A percentile compares a stretch with the other conserved stretches of the same genome.
Conservation (phyloP, 2,797 vertebrate species). For the Chloroceryle amazona region DNA sequence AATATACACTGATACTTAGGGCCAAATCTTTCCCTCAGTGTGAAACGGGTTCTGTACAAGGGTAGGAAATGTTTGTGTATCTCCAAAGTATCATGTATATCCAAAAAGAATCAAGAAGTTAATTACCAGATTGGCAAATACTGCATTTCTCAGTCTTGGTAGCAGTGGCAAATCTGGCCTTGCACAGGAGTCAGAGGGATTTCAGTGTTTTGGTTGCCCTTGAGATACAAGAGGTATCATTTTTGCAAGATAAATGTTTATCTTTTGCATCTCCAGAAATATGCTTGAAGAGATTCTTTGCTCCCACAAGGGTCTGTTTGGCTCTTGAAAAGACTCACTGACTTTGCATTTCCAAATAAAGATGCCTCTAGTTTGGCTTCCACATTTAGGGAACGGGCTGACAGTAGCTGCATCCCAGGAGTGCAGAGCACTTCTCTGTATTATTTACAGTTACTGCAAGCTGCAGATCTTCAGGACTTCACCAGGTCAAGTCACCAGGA, state of each 20-base stretch:
- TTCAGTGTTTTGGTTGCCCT: background rate
- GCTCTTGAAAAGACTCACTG: background rate
- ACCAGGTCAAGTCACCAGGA: background rate
- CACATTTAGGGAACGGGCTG: background rate
- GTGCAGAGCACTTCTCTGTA: background rate
- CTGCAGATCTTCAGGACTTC: background rate
- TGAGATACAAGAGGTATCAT: background rate
- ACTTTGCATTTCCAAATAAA: conserved; percentile 12
- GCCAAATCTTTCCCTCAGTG: background rate
- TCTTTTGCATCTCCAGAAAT: conserved; percentile 13
- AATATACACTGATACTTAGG: background rate
- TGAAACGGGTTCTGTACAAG: background rate
- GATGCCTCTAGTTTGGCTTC: background rate
- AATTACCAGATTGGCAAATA: background rate
- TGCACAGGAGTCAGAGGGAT: background rate
- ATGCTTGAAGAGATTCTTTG: background rate
- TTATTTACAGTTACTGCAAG: background rate
- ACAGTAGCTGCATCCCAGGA: background rate
- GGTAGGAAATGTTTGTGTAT: background rate
- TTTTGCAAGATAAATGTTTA: conserved; percentile 12
- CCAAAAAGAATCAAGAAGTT: background rate
- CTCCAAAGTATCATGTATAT: background rate
- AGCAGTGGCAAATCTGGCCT: background rate
- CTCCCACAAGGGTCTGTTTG: background rate
- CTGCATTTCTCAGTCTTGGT: background rate